Evolutionary conservation across 2,113 vertebrate genomes (phyloP).

Genomic region (Alosa alosa): DNA sequence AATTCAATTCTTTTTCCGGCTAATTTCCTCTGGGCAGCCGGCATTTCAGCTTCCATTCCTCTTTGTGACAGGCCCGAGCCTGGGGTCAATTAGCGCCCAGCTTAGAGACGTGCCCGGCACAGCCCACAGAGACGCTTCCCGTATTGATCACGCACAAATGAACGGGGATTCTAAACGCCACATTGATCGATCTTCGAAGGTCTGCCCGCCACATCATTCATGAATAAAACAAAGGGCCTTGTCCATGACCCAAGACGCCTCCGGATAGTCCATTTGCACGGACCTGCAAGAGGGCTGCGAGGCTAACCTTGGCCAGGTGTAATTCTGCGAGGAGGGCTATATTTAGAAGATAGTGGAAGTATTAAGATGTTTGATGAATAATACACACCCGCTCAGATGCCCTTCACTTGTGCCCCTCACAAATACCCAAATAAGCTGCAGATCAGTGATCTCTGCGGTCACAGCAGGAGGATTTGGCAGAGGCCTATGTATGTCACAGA

Average conservation of each 20-base stretch:
- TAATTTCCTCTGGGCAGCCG: not conserved
- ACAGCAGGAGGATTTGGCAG: not conserved
- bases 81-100: not conserved
- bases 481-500: not conserved
- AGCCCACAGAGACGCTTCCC: not conserved
- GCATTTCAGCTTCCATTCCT: not conserved
- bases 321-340: not conserved
- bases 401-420: not conserved
- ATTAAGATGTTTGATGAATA: not conserved
- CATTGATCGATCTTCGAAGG: not conserved
- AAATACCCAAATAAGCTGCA: not conserved
- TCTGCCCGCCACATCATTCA: conserved; percentile 1
- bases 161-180: not conserved
- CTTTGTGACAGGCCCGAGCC: not conserved
- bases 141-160: not conserved
- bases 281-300: not conserved
- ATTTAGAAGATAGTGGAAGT: not conserved
- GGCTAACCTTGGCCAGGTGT: not conserved
- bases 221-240: not conserved
- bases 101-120: not conserved
- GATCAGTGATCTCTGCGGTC: not conserved
- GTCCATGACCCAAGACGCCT: not conserved
- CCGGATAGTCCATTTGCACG: not conserved
- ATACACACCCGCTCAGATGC: not conserved
- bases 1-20: not conserved